Evolutionary conservation across 2,888 invertebrate species (phyloP), one percentile per base, ranked within the genome.

Genomic region (Athripsodes cinereus): DNA sequence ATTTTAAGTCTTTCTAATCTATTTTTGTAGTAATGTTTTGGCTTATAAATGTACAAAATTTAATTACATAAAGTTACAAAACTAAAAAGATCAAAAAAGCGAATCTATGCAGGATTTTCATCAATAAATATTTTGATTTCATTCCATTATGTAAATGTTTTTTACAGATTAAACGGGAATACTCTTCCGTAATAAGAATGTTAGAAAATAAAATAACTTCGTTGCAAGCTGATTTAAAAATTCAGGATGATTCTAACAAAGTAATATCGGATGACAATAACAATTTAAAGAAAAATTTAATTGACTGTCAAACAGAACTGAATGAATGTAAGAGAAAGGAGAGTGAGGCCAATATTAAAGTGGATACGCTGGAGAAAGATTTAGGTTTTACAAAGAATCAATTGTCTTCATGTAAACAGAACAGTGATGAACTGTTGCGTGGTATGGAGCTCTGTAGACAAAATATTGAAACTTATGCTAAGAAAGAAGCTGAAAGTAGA

Each of bases 141-240:
- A n/a, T n/a, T n/a, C n/a, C n/a, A n/a, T n/a, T n/a, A n/a, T n/a
- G n/a, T n/a, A n/a, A n/a, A n/a, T n/a, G n/a, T n/a, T n/a, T n/a
- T 55, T 65, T 66, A 47, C 57, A 78, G 76, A 67, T 79, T 1
- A 76, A 75, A 65, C 71, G 75, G 56, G 72, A 74, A 63, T 74
- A 81, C 68, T 69, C 79, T 62, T 74, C 79, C 68, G 72, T 81
- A 65, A 72, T 82, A 2, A 78, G 80, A 67, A 72, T 78, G 50
- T 66, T 85, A 20, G 83, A 84, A 67, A 66, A 75, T 1, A 82
- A 84, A 69, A 69, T 81, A 35, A 70, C 80, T 67, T 74, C 79
- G 57, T 71, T 80, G 1, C 67, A 80, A 60, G 73, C 78, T 55
- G 80, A 80, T 64, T 81, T 78, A 62, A 74, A 80, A 22, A 76